Evolutionary conservation across 37 sponge, comb jelly and placozoan species (phyloP).

Genomic region (Crambe crambe): DNA sequence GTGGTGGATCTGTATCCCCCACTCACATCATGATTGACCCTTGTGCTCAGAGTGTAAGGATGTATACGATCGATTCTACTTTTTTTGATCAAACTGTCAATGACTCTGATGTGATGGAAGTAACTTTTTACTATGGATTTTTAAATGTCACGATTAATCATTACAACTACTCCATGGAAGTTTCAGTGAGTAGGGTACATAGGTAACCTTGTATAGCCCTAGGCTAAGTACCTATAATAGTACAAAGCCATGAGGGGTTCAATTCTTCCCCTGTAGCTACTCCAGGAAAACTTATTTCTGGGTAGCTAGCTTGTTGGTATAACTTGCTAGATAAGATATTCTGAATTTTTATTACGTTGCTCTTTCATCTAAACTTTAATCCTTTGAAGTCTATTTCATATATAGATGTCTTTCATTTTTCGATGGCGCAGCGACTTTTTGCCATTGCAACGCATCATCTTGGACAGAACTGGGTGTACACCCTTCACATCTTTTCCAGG

Average conservation of each 20-base stretch:
- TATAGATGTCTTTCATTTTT: no score
- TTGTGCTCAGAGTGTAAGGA: background rate
- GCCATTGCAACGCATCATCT: background rate
- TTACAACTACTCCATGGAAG: background rate
- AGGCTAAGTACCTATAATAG: no score
- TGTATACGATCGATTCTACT: background rate
- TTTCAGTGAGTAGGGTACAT: background rate
- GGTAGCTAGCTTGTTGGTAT: no score
- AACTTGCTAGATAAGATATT: no score
- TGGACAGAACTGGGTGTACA: background rate
- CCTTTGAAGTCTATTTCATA: background rate
- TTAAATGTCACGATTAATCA: background rate
- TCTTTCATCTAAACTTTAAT: no score
- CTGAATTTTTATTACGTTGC: no score
- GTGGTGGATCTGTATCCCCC: no score
- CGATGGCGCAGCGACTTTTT: background rate
- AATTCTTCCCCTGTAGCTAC: no score
- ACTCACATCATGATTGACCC: background rate
- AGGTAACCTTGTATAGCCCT: background rate
- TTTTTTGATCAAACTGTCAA: background rate
- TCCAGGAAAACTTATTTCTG: no score
- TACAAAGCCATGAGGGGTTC: no score
- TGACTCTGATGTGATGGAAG: background rate
- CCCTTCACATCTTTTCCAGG: background rate
- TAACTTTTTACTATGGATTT: background rate